phyloP scores from a whole-genome alignment of 1,140 invertebrate genomes.

The Pseudobourletiella spinata region DNA sequence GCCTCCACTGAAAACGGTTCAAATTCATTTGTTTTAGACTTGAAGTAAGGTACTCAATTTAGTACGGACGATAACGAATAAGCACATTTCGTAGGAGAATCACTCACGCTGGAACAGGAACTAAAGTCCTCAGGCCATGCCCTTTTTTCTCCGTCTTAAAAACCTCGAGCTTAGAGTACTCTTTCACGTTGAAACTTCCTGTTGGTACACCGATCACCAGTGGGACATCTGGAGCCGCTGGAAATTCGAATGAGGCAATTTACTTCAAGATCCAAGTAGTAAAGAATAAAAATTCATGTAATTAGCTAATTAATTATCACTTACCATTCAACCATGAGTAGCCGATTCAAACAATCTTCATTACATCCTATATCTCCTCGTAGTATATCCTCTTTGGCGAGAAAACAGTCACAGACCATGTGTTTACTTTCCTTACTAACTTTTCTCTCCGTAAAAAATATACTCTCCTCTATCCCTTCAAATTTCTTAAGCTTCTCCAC shows the following conservation, averaged over 20 bases:
- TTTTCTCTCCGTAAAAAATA: slow-evolving; percentile 68
- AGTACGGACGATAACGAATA: too few relatives aligned
- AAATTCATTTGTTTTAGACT: too few relatives aligned
- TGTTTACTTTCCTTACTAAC: slow-evolving; percentile 78
- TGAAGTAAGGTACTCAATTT: too few relatives aligned
- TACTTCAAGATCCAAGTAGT: too few relatives aligned
- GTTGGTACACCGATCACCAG: slow-evolving; percentile 83
- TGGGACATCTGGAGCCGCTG: slow-evolving; percentile 78
- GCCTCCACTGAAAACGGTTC: slow-evolving; percentile 68
- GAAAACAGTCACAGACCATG: slow-evolving; percentile 91
- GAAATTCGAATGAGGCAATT: too few relatives aligned
- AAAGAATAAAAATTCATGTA: too few relatives aligned
- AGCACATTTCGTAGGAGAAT: too few relatives aligned
- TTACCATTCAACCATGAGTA: slow-evolving; percentile 97
- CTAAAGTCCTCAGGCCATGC: slow-evolving; percentile 73
- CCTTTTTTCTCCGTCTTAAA: slow-evolving; percentile 91
- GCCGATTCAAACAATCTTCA: slow-evolving; percentile 90
- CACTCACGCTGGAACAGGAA: slow-evolving; percentile 62
- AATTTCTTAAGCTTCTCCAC: slow-evolving; percentile 66
- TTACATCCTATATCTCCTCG: slow-evolving; percentile 79
- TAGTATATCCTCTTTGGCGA: slow-evolving; percentile 76
- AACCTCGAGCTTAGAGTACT: slow-evolving; percentile 74
- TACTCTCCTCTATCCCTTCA: slow-evolving; percentile 70
- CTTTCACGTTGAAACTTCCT: slow-evolving; percentile 81
- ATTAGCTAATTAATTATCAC: background rate